Conservation (phyloP, 2,113 vertebrate genomes). For the Montifringilla adamsi region DNA sequence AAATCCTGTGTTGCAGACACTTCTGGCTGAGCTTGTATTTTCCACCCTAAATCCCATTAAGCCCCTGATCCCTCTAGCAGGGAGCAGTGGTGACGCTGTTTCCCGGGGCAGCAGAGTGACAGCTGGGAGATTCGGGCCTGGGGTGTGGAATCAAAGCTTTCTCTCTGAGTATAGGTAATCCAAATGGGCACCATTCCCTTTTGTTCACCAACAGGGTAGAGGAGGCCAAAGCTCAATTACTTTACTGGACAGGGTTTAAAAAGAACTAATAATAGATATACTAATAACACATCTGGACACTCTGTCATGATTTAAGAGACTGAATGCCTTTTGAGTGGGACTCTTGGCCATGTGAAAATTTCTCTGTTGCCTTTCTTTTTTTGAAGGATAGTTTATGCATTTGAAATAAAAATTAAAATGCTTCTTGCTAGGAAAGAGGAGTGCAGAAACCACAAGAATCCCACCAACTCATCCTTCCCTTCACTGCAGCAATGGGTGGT, state of each 20-base stretch:
- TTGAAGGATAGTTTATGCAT: not conserved
- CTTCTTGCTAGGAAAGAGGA: not conserved
- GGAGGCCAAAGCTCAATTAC: not conserved
- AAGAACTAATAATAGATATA: constrained; percentile 9
- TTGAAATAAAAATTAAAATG: constrained; percentile 27
- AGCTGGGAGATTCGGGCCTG: not conserved
- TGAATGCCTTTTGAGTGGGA: not conserved
- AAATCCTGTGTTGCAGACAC: constrained; percentile 18
- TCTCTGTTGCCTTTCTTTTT: not conserved
- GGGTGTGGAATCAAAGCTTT: constrained; percentile 10
- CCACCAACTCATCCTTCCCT: not conserved
- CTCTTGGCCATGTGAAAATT: constrained; percentile 6
- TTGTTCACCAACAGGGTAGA: not conserved
- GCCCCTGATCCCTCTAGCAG: not conserved
- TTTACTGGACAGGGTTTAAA: not conserved
- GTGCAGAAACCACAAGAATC: not conserved
- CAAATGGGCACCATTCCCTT: constrained; percentile 25
- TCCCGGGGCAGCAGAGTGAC: not conserved
- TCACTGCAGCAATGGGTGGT: not conserved
- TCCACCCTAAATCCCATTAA: constrained; percentile 50
- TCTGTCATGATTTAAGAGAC: constrained; percentile 8
- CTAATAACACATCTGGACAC: constrained; percentile 26
- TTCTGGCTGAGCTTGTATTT: constrained; percentile 43
- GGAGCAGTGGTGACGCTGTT: not conserved
- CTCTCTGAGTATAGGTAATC: not conserved